A percentile compares a stretch with the other conserved stretches of the same genome.
phyloP scores from a whole-genome alignment of 2,797 vertebrate genomes.

The Trachurus trachurus region DNA sequence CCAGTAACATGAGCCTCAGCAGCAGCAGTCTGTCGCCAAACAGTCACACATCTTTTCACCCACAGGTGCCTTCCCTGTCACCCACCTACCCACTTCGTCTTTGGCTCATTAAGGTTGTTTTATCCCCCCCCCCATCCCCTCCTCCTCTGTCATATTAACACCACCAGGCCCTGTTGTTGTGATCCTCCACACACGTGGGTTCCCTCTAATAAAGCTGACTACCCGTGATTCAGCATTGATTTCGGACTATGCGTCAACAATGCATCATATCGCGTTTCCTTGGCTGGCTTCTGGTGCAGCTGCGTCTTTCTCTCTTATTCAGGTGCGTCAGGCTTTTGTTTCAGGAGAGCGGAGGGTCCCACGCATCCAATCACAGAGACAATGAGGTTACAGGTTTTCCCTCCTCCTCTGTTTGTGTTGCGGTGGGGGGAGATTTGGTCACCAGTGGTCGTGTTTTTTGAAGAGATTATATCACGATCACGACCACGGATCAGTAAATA shows the following conservation, averaged over 20 bases:
- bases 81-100: not conserved
- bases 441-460: not conserved
- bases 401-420: not conserved
- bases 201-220: constrained; percentile 32
- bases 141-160: not conserved
- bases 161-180: constrained; percentile 53
- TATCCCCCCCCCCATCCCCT: too few relatives aligned
- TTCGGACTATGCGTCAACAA: constrained; percentile 63
- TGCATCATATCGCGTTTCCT: constrained; percentile 37
- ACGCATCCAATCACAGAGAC: constrained; percentile 7
- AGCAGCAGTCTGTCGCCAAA: not conserved
- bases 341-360: constrained; percentile 7
- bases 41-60: constrained; percentile 14
- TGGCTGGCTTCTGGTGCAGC: constrained; percentile 9
- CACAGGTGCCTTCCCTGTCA: constrained; percentile 5
- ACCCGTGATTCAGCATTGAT: constrained; percentile 75
- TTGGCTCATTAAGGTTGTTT: not conserved
- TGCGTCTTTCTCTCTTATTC: constrained; percentile 24
- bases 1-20: constrained; percentile 12
- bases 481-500: not conserved
- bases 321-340: constrained; percentile 71
- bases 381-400: not conserved
- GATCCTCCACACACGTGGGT: constrained; percentile 47
- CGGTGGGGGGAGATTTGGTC: not conserved
- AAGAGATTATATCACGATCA: not conserved